Percentiles rank a stretch among this genome's conserved stretches.
These are phyloP conservation scores for Neogobius melanostomus DNA, from an alignment of 2,113 vertebrate species.

Conservation along the genomic window DNA sequence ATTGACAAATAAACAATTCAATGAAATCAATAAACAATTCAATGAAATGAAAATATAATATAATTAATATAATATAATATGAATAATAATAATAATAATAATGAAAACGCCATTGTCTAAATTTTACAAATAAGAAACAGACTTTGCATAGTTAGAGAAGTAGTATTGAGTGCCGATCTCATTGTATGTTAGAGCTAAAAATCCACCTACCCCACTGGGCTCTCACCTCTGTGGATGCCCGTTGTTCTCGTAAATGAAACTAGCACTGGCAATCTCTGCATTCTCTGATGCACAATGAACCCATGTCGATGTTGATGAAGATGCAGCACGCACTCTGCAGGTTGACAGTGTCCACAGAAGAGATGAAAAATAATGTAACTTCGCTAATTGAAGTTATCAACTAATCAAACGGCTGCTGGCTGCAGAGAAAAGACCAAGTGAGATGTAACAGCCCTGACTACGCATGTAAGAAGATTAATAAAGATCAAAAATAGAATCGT, in stretches of 20 bases:
- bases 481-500: slow-evolving; percentile 46
- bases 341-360: neutral
- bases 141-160: too few relatives aligned
- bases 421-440: neutral
- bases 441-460: slow-evolving; percentile 11
- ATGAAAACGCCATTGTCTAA: too few relatives aligned
- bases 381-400: neutral
- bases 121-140: too few relatives aligned
- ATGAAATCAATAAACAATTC: too few relatives aligned
- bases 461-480: slow-evolving; percentile 33
- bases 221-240: slow-evolving; percentile 24
- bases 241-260: slow-evolving; percentile 45
- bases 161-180: slow-evolving; percentile 7
- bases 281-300: slow-evolving; percentile 30
- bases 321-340: slow-evolving; percentile 13
- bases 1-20: too few relatives aligned
- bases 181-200: slow-evolving; percentile 4
- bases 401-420: neutral
- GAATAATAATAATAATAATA: too few relatives aligned
- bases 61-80: too few relatives aligned
- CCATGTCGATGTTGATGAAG: slow-evolving; percentile 2
- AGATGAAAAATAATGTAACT: neutral
- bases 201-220: slow-evolving; percentile 3
- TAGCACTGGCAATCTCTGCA: slow-evolving; percentile 22
- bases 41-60: too few relatives aligned